Base-by-base conservation (phyloP, 2,113 vertebrate species). In the Axis porcinus region DNA sequence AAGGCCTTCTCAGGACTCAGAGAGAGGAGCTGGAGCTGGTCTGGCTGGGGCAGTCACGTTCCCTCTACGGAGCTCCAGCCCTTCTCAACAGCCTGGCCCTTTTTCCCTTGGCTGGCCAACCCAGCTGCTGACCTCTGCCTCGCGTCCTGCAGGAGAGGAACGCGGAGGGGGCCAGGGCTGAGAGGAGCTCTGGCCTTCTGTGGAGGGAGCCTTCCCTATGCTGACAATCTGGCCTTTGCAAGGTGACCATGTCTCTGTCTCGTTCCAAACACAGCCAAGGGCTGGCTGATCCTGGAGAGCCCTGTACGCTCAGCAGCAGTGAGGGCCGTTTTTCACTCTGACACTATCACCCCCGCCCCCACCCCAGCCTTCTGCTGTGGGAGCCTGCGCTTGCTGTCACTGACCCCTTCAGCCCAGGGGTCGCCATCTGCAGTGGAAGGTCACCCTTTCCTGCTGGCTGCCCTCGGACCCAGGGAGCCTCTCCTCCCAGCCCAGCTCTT, bases 101-200 rank as follows among this genome's bases (percentile, higher is more conserved):
- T 57, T 12, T 27, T 64, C 16, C 33, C 27, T 19, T 27, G 15
- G 13, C n/a, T 3, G 40, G 12, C n/a, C 1, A 0, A 30, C 52
- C 54, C 30, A 16, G 64, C 76, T 47, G 36, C 40, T n/a, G 13
- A 30, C n/a, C 43, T 64, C 55, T 30, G 79, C n/a, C 19, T 33
- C 12, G 21, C n/a, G 25, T 86, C 16, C 78, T 55, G 45, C 6
- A 54, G 82, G n/a, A 25, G 45, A n/a, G 3, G 7, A 8, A 19
- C 0, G 1, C 33, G 55, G 47, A 76, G 1, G 6, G 45, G 8
- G 0, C 43, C 60, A 76, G 27, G 45, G 10, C n/a, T 3, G 21
- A 52, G 33, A 30, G 55, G 64, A 13, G 3, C 78, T 25, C 6
- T 6, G 47, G 64, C 25, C 55, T 70, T n/a, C 36, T 17, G 76